Conservation (phyloP, 2,888 invertebrate genomes). For the Pimpla rufipes region DNA sequence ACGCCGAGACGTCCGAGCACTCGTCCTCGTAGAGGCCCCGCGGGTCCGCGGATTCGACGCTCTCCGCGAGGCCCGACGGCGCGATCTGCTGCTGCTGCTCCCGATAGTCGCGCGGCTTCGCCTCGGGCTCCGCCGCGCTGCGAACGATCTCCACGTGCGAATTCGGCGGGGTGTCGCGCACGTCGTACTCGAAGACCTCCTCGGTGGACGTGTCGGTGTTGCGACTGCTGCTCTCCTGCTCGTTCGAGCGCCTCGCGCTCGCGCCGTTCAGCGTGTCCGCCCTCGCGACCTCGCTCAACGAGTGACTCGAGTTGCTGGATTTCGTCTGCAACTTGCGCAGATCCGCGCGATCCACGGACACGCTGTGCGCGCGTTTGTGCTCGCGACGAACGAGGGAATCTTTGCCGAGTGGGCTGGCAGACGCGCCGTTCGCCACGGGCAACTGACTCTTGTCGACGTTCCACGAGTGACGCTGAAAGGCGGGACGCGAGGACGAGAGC, state of each 20-base stretch:
- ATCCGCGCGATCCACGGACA: constrained; percentile 83
- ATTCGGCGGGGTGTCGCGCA: constrained; percentile 83
- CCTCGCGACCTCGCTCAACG: constrained; percentile 78
- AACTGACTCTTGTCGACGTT: constrained; percentile 81
- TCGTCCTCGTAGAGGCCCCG: constrained; percentile 78
- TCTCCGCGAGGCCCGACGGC: constrained; percentile 62
- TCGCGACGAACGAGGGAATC: constrained; percentile 79
- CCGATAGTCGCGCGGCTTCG: constrained; percentile 77
- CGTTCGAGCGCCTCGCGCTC: constrained; percentile 47
- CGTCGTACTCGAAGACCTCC: constrained; percentile 80
- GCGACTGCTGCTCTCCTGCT: constrained; percentile 65
- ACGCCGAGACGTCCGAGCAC: constrained; percentile 80
- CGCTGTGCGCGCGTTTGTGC: constrained; percentile 85
- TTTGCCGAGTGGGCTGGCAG: constrained; percentile 65
- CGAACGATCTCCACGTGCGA: constrained; percentile 81
- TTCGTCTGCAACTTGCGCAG: constrained; percentile 77
- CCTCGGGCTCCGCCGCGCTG: constrained; percentile 76
- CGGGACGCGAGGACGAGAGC: constrained; percentile 83
- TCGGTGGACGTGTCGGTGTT: constrained; percentile 81
- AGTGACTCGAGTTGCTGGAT: constrained; percentile 81
- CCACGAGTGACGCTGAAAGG: constrained; percentile 86
- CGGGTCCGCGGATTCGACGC: constrained; percentile 52
- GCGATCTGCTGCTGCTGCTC: constrained; percentile 71
- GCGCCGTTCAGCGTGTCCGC: constrained; percentile 68
- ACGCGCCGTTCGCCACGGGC: constrained; percentile 64